Evolutionary conservation across 1,140 invertebrate species (phyloP), one percentile per base, ranked within the genome.

Genomic region (Papilio aristodemus): DNA sequence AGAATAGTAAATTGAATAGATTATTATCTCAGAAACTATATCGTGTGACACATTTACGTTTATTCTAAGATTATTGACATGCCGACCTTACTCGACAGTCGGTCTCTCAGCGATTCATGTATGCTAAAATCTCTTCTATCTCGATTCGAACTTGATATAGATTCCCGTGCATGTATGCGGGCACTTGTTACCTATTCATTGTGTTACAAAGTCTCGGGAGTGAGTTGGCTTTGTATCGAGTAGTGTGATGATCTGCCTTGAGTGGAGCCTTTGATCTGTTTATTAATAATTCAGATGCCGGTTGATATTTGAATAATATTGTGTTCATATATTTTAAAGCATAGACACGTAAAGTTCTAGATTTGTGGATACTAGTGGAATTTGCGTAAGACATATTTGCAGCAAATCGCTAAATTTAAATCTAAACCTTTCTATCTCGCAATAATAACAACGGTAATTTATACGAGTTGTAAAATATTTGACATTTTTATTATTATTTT

Each of bases 241-340:
- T 50, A 17, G 38, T 41, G 25, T 66, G 62, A 60, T 66, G 63
- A 64, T 64, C 62, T 50, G 63, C 8, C 63, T 7, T 46, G 41
- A 66, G 41, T 50, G 63, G 63, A 50, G 22, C 63, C 63, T 66
- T 66, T 66, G 63, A 66, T 66, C 63, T 66, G 63, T 32, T 50
- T 66, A 66, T 66, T 66, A 66, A 66, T 66, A 66, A 66, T 66
- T 50, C 63, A 66, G 63, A 66, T 66, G 27, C 41, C 27, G 22
- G 38, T 66, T 32, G 27, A 66, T 10, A 62, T 62, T 62, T 62
- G 10, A 62, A 62, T 50, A 50, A 50, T 50, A 50, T 50, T 50
- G 46, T 9, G 46, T 17, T 50, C n/a, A n/a, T 50, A 50, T 4
- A 50, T 50, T 13, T 50, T 50, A 19, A 22, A 50, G 46, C 9